phyloP scores from a whole-genome alignment of 1,140 invertebrate species.

The Drosophila albomicans region DNA sequence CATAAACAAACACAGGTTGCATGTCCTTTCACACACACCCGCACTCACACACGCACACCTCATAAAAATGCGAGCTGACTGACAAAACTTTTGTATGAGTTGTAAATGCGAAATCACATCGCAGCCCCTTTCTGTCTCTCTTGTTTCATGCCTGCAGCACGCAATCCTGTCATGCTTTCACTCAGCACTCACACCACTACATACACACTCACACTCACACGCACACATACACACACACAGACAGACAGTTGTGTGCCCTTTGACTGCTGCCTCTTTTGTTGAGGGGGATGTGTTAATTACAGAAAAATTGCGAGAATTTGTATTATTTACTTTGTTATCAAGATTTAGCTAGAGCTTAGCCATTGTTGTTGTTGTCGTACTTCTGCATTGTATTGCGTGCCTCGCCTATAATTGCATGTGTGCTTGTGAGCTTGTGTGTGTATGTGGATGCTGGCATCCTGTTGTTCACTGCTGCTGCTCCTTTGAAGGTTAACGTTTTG shows the following conservation, averaged over 20 bases:
- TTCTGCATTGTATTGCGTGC: slow-evolving; percentile 43
- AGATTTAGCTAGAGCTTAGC: slow-evolving; percentile 58
- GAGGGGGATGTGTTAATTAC: slow-evolving; percentile 76
- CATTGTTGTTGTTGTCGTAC: slow-evolving; percentile 49
- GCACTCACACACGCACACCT: slow-evolving; percentile 52
- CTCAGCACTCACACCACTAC: slow-evolving; percentile 53
- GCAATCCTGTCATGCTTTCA: slow-evolving; percentile 67
- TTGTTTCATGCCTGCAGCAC: slow-evolving; percentile 67
- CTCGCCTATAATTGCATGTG: slow-evolving; percentile 36
- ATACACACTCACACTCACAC: slow-evolving; percentile 10
- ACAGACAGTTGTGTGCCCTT: slow-evolving; percentile 27
- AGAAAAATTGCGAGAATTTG: slow-evolving; percentile 80
- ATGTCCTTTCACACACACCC: slow-evolving; percentile 66
- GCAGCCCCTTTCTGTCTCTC: slow-evolving; percentile 15
- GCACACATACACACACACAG: not conserved
- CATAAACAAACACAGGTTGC: slow-evolving; percentile 64
- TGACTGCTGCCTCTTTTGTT: slow-evolving; percentile 49
- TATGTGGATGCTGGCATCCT: slow-evolving; percentile 6
- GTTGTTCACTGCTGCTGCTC: slow-evolving; percentile 25
- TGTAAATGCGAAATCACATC: slow-evolving; percentile 58
- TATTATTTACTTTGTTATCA: slow-evolving; percentile 82
- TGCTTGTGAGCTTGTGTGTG: slow-evolving; percentile 14
- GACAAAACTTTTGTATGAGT: slow-evolving; percentile 71
- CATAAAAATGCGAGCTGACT: slow-evolving; percentile 75
- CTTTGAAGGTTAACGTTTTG: slow-evolving; percentile 37